phyloP scores from a whole-genome alignment of 2,113 vertebrate species.

The Natator depressus region DNA sequence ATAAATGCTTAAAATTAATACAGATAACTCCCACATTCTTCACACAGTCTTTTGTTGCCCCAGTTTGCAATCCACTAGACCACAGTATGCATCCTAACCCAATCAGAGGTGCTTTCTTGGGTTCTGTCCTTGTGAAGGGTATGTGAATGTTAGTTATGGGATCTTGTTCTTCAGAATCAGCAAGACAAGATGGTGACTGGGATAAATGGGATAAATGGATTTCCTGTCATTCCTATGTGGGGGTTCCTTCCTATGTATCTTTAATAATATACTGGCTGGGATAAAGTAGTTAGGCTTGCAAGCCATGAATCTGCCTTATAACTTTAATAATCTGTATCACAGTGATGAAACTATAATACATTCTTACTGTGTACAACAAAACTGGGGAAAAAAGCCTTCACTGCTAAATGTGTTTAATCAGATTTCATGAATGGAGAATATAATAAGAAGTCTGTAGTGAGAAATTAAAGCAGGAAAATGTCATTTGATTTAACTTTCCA shows the following conservation, averaged over 20 bases:
- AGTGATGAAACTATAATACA: neutral
- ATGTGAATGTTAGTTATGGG: no score
- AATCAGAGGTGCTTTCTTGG: no score
- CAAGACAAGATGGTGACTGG: neutral
- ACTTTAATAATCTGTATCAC: neutral
- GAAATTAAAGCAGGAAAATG: neutral
- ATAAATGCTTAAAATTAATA: no score
- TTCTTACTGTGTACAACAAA: neutral
- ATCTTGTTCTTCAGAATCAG: no score
- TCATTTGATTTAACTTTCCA: conserved; percentile 15
- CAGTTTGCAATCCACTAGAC: no score
- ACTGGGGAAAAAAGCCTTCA: neutral
- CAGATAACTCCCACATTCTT: no score
- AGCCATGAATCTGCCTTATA: neutral
- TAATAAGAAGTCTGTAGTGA: neutral
- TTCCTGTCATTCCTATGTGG: neutral
- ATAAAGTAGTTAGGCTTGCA: neutral
- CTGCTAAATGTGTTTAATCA: neutral
- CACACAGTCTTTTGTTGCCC: no score
- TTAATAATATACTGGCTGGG: neutral
- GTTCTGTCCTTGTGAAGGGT: no score
- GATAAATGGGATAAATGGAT: neutral
- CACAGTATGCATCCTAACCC: no score
- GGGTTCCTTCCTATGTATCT: neutral
- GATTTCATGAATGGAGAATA: neutral